Evolutionary conservation across 1,140 invertebrate species (phyloP), one percentile per base, ranked within the genome.

Genomic region (Lanistes nyassanus): DNA sequence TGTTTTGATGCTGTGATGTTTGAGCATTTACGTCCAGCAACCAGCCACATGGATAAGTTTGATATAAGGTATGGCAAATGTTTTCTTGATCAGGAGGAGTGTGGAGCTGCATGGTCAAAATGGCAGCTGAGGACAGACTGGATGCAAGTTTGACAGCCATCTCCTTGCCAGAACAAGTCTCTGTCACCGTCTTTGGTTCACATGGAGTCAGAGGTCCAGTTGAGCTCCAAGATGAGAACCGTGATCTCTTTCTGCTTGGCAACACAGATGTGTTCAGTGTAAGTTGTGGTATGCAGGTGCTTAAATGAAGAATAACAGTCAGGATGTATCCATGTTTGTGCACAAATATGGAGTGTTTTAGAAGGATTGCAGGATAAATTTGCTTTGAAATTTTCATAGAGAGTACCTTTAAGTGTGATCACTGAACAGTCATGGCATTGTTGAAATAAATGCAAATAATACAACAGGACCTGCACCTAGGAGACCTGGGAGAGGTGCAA

Each of bases 401-500:
- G n/a, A n/a, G n/a, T n/a, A n/a, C n/a, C n/a, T n/a, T n/a, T n/a
- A n/a, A n/a, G n/a, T n/a, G n/a, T n/a, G n/a, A n/a, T n/a, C n/a
- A n/a, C n/a, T n/a, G n/a, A n/a, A n/a, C n/a, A n/a, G n/a, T n/a
- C 42, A 47, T 47, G 5, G 19, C 1, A 16, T 13, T 47, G 19
- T 47, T 47, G 9, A 47, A 47, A 6, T 6, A 47, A 9, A 47
- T 13, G 42, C 19, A 58, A 67, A 19, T 68, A 1, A 74, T 23
- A 39, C 76, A 75, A 23, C 71, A 85, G 83, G 77, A 75, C 39
- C 56, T 85, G n/a, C 66, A 79, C 26, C 60, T 85, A 75, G 81
- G 80, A 34, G 73, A 77, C 23, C 53, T 83, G 66, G 84, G 84
- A 51, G 77, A 81, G 7, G 67, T 84, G 21, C 70, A 79, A 60